Base-by-base conservation (phyloP, 1,140 invertebrate species). In the Eumeta japonica region DNA sequence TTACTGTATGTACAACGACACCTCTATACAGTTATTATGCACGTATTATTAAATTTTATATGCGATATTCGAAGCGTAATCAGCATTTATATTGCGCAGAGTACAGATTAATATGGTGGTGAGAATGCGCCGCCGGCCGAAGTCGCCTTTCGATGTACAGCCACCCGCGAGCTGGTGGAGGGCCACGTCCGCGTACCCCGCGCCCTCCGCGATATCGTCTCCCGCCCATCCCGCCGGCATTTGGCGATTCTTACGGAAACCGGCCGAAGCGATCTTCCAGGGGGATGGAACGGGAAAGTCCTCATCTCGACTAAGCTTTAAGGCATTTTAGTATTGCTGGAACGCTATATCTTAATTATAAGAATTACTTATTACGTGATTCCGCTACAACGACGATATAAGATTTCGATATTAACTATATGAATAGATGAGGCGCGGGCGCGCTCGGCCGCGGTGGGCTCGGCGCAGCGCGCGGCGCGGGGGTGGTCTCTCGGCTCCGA, bases 11-110 rank as follows among this genome's bases (percentile, higher is more conserved):
- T 7, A 24, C 20, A 24, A n/a, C 20, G 20, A n/a, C n/a, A 24
- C 5, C 20, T 24, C 5, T 24, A 7, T n/a, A 24, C n/a, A 24
- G n/a, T 24, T n/a, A 24, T n/a, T 7, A 24, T n/a, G n/a, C n/a
- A 24, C 48, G 46, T 52, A 46, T 35, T 30, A 41, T 45, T 50
- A 46, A 50, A 48, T 51, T 43, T 45, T 50, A 37, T 14, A 33
- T 33, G 16, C 16, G 16, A 16, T 33, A 33, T 15, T 33, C 16
- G 31, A 33, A 33, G 31, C 20, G 20, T n/a, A 7, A 24, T 24
- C 5, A 7, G 5, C 20, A n/a, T 24, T 24, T 7, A 7, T 7
- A 24, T 24, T 24, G 20, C n/a, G 20, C 5, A 24, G 20, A 24
- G n/a, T n/a, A n/a, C n/a, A 7, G 20, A n/a, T n/a, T 5, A 7